phyloP scores from a whole-genome alignment of 2,113 vertebrate species.

The Aix galericulata region DNA sequence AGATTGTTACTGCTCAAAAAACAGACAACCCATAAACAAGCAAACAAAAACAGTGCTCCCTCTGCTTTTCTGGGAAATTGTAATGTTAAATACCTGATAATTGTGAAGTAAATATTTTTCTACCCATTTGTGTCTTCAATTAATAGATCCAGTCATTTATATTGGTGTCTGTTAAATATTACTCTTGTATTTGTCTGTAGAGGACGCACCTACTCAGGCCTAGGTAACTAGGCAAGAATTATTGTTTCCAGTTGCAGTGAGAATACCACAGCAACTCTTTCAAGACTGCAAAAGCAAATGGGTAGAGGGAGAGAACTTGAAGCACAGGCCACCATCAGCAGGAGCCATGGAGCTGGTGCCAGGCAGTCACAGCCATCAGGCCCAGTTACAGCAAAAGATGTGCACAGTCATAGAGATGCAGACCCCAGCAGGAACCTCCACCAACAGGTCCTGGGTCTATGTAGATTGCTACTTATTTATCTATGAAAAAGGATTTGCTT shows the following conservation, averaged over 20 bases:
- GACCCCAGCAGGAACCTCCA: background rate
- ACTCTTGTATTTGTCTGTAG: background rate
- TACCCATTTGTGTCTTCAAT: background rate
- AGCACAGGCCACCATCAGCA: background rate
- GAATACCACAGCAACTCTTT: background rate
- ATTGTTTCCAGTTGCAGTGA: background rate
- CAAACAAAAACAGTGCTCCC: background rate
- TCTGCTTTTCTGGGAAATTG: background rate
- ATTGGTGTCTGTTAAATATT: background rate
- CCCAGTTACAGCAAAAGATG: background rate
- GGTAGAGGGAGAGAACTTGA: background rate
- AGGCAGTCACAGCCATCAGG: background rate
- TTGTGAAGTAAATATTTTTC: background rate
- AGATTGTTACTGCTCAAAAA: background rate
- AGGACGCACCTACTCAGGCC: background rate
- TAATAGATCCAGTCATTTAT: background rate
- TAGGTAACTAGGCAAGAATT: background rate
- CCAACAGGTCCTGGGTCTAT: background rate
- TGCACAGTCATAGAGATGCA: rapidly evolving
- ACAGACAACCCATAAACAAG: background rate
- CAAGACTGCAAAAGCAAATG: background rate
- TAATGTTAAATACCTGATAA: background rate
- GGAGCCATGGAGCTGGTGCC: rapidly evolving
- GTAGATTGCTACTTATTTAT: background rate
- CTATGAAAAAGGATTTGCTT: background rate